phyloP scores from a whole-genome alignment of 2,797 vertebrate species.

The Pelodytes ibericus region DNA sequence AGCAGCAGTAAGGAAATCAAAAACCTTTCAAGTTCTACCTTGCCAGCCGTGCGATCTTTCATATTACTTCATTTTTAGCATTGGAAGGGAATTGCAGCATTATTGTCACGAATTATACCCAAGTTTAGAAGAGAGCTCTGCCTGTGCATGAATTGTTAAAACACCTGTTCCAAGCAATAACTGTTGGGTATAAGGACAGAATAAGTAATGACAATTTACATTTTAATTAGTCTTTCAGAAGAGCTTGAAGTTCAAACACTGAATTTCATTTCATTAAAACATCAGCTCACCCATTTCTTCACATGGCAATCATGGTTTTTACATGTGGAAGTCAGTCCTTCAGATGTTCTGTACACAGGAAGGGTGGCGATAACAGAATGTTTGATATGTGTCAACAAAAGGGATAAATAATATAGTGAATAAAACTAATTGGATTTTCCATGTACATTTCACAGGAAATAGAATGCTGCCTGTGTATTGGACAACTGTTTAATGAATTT shows the following conservation, averaged over 20 bases:
- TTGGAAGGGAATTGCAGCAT: constrained; percentile 23
- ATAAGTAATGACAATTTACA: constrained; percentile 56
- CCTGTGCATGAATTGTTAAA: constrained; percentile 56
- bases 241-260: constrained; percentile 53
- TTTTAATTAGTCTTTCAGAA: constrained; percentile 55
- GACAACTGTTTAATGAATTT: constrained; percentile 12
- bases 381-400: constrained; percentile 27
- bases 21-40: constrained; percentile 1
- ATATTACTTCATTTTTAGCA: constrained; percentile 44
- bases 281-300: constrained; percentile 35
- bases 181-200: constrained; percentile 53
- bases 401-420: constrained; percentile 10
- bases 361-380: constrained; percentile 13
- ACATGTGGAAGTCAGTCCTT: constrained; percentile 12
- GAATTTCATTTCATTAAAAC: constrained; percentile 50
- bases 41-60: constrained; percentile 18
- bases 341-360: constrained; percentile 28
- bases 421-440: constrained; percentile 21
- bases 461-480: neutral
- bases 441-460: constrained; percentile 13
- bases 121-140: constrained; percentile 36
- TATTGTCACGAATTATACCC: constrained; percentile 42
- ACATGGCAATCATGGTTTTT: constrained; percentile 36
- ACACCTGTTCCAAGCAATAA: constrained; percentile 57
- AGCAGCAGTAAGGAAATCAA: neutral